Conservation (phyloP, 1,140 invertebrate genomes). For the Dolichoris vasculosae region DNA sequence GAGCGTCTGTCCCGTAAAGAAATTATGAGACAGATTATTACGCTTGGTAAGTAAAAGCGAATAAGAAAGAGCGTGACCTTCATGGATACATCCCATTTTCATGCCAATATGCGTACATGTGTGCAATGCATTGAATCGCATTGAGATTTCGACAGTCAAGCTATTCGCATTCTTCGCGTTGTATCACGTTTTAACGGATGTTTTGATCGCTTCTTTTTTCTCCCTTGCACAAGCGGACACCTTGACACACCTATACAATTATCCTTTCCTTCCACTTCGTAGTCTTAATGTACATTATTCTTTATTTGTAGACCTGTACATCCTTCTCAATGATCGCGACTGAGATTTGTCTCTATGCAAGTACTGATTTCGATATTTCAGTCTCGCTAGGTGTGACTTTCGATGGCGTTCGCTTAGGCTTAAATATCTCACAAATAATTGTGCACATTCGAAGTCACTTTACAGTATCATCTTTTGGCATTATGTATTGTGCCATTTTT, state of each 20-base stretch:
- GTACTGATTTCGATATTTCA: not conserved
- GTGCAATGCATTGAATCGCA: conserved; percentile 1
- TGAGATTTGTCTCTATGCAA: not conserved
- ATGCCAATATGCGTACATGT: not conserved
- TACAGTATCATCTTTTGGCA: conserved; percentile 56
- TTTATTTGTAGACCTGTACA: not conserved
- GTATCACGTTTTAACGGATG: conserved; percentile 55
- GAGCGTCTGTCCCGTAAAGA: conserved; percentile 19
- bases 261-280: not conserved
- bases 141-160: not conserved
- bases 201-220: not conserved
- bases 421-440: conserved; percentile 46
- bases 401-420: conserved; percentile 36
- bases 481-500: too few relatives aligned
- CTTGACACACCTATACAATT: not conserved
- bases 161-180: conserved; percentile 55
- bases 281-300: not conserved
- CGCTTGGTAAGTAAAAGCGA: not conserved
- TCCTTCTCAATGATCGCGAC: not conserved
- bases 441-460: conserved; percentile 55
- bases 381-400: too few relatives aligned
- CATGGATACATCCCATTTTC: conserved; percentile 12
- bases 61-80: conserved; percentile 21
- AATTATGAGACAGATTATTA: not conserved
- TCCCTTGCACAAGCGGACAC: not conserved